Base-by-base conservation (phyloP, 2,888 invertebrate genomes). In the Drosophila kokeensis region DNA sequence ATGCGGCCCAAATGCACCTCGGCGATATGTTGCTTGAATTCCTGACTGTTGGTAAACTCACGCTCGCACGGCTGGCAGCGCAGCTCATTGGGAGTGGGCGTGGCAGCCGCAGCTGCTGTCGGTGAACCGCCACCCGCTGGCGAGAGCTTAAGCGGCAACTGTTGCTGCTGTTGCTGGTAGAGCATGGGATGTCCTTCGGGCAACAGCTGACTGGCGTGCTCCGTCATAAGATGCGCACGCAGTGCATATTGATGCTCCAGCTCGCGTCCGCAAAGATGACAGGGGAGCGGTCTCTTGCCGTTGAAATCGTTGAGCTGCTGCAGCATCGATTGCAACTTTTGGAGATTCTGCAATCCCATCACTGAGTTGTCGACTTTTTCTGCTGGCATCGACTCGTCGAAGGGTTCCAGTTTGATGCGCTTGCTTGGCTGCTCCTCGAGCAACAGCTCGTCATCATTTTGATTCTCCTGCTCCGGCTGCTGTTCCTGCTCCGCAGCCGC, bases 281-380 rank as follows among this genome's bases (percentile, higher is more conserved):
- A 97, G 29, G 94, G 93, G 30, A 94, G 91, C 7, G 93, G 93
- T 74, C 94, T 94, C 71, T 94, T 94, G 0, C 95, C 95, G 81
- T 96, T 96, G 54, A 97, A 93, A 81, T 97, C 97, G 93, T 97
- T 98, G 88, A 97, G 94, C 93, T 97, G 98, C 86, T 96, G 95
- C 87, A 97, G 97, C 98, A 97, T 98, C 27, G 97, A 97, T 93
- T 98, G 98, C 66, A 98, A 93, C 92, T 98, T 97, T 78, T 97
- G 96, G 18, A 98, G 94, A 92, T 98, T 97, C 92, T 97, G 97
- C 60, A 97, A 96, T 2, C 95, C 94, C 75, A 95, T 94, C 74
- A 95, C 95, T 6, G 94, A 93, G 55, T 93, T 93, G 40, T 85
- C 89, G 0, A 73, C 24, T 30, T 84, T 89, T 13, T 84, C 84